phyloP scores from a whole-genome alignment of 2,797 vertebrate genomes.

The Passerculus sandwichensis region DNA sequence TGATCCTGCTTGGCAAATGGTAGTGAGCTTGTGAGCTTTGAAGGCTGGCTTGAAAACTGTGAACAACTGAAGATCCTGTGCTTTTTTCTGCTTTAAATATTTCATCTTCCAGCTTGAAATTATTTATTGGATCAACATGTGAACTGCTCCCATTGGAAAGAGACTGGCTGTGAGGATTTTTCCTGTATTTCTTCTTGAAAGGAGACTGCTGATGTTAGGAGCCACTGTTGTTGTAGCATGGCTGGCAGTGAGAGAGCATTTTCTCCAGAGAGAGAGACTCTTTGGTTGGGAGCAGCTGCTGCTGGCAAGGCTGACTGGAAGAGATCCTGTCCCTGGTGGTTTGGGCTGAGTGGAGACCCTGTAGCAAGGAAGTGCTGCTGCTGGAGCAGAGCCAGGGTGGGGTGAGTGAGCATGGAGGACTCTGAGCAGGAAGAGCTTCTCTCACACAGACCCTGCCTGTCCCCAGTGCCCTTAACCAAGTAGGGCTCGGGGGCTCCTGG shows the following conservation, averaged over 20 bases:
- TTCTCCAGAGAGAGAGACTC: conserved; percentile 35
- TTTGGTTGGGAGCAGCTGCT: conserved; percentile 55
- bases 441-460: neutral
- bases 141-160: conserved; percentile 61
- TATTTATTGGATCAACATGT: conserved; percentile 66
- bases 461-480: conserved; percentile 29
- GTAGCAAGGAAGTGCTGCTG: conserved; percentile 53
- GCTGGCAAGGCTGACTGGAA: conserved; percentile 39
- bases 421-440: neutral
- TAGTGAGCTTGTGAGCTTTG: conserved; percentile 27
- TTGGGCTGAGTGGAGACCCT: conserved; percentile 59
- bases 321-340: conserved; percentile 10
- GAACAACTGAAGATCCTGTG: conserved; percentile 33
- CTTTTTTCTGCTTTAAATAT: conserved; percentile 60
- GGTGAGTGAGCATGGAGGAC: neutral
- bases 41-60: conserved; percentile 43
- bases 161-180: conserved; percentile 36
- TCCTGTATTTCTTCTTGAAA: conserved; percentile 26
- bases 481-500: neutral
- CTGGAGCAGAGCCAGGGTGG: conserved; percentile 65
- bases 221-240: neutral
- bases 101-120: conserved; percentile 68
- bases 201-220: neutral
- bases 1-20: conserved; percentile 62
- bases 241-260: neutral